A percentile compares a stretch with the other conserved stretches of the same genome.
phyloP scores from a whole-genome alignment of 2,888 invertebrate species.

The Euphydryas editha region DNA sequence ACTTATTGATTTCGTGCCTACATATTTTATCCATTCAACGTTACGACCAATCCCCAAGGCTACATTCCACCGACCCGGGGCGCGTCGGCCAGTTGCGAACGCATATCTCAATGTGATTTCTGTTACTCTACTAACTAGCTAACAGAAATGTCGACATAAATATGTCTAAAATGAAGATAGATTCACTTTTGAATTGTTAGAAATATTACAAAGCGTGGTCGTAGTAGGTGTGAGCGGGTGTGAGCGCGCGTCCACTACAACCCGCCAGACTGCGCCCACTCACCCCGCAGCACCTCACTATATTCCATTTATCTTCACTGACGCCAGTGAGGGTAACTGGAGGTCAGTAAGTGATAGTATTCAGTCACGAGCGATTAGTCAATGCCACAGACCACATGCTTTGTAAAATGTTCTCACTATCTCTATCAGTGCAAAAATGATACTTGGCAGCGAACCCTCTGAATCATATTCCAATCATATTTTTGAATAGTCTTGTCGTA shows the following conservation, averaged over 20 bases:
- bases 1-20: conserved; percentile 63
- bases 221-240: conserved; percentile 54
- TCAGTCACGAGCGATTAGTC: conserved; percentile 49
- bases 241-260: conserved; percentile 30
- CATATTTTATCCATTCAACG: conserved; percentile 58
- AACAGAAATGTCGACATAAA: conserved; percentile 63
- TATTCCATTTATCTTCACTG: conserved; percentile 49
- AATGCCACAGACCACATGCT: conserved; percentile 45
- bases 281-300: conserved; percentile 44
- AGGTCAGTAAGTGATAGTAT: conserved; percentile 52
- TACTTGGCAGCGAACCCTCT: conserved; percentile 27
- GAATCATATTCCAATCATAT: conserved; percentile 26
- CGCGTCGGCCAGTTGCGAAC: conserved; percentile 50
- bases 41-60: conserved; percentile 62
- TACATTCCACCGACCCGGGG: conserved; percentile 52
- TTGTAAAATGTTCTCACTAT: conserved; percentile 31
- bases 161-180: conserved; percentile 67
- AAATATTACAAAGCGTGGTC: conserved; percentile 59
- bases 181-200: conserved; percentile 64
- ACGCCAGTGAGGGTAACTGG: conserved; percentile 50
- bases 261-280: conserved; percentile 50
- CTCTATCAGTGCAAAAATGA: conserved; percentile 31
- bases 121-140: conserved; percentile 48
- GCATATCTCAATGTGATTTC: conserved; percentile 61
- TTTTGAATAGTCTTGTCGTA: conserved; percentile 14